phyloP scores from a whole-genome alignment of 2,797 vertebrate species.

The Hydrolagus colliei region DNA sequence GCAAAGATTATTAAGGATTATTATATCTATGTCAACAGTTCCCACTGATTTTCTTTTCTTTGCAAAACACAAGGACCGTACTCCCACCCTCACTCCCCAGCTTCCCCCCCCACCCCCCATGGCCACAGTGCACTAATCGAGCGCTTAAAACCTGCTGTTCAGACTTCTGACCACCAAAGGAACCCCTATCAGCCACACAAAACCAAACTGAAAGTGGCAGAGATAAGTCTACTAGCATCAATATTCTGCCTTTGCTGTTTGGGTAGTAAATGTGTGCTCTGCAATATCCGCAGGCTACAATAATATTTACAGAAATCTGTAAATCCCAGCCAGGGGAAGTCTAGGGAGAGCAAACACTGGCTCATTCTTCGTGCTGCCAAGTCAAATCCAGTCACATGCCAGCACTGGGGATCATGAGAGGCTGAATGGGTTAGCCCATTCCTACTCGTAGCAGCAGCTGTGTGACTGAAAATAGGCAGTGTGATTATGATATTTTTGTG shows the following conservation, averaged over 20 bases:
- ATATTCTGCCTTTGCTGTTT: neutral
- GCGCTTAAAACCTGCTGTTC: no score
- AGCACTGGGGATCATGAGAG: neutral
- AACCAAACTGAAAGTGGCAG: neutral
- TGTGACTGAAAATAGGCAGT: no score
- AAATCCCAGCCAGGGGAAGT: neutral
- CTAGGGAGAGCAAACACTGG: neutral
- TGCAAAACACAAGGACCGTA: no score
- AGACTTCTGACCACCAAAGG: neutral
- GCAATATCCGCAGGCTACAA: conserved; percentile 1
- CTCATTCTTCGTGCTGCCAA: conserved; percentile 7
- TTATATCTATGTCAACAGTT: no score
- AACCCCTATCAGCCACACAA: neutral
- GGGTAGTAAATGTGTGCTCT: neutral
- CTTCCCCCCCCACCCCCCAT: no score
- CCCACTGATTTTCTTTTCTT: no score
- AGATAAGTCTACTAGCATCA: neutral
- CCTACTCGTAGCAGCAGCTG: no score
- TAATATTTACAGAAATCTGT: conserved; percentile 12
- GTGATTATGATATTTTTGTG: no score
- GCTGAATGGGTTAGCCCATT: no score
- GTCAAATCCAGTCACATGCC: neutral
- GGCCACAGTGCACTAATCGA: neutral
- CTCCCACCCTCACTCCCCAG: no score
- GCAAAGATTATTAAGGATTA: no score